Percentiles rank a stretch among this genome's conserved stretches.
Evolutionary conservation across 2,797 vertebrate species (phyloP).

Genomic region (Lepilemur septentrionalis): DNA sequence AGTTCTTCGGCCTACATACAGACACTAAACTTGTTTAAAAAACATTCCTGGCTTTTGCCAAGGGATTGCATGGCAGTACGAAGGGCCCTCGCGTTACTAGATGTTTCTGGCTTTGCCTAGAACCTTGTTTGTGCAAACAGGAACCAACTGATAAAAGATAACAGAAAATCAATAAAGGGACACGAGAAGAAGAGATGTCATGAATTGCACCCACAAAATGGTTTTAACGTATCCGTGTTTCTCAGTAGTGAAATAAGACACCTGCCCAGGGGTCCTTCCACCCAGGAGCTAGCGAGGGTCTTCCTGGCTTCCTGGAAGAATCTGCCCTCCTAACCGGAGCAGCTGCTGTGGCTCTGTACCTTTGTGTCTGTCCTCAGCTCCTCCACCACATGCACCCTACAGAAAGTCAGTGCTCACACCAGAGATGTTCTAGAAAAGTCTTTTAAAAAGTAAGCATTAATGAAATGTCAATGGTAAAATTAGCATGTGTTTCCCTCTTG

Average conservation of each 20-base stretch:
- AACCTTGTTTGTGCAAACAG: neutral
- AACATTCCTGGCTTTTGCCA: neutral
- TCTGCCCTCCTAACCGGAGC: too few species aligned
- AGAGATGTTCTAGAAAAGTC: neutral
- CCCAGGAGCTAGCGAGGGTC: neutral
- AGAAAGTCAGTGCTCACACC: neutral
- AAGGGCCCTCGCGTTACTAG: neutral
- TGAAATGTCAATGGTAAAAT: neutral
- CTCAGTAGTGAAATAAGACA: neutral
- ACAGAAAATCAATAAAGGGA: neutral
- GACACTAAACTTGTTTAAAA: neutral
- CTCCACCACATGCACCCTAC: neutral
- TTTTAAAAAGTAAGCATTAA: neutral
- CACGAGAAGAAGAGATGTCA: neutral
- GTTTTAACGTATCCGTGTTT: constrained; percentile 4
- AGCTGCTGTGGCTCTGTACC: neutral
- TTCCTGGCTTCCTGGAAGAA: neutral
- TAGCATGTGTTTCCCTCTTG: neutral
- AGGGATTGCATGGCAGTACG: neutral
- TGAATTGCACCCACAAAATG: neutral
- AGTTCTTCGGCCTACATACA: neutral
- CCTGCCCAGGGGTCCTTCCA: neutral
- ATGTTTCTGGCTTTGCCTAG: neutral
- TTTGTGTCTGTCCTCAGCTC: neutral
- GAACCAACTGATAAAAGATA: neutral